These are phyloP conservation scores for Panagrolaimus sp. DNA, from an alignment of 1,140 invertebrate genomes.

Conservation along the genomic window DNA sequence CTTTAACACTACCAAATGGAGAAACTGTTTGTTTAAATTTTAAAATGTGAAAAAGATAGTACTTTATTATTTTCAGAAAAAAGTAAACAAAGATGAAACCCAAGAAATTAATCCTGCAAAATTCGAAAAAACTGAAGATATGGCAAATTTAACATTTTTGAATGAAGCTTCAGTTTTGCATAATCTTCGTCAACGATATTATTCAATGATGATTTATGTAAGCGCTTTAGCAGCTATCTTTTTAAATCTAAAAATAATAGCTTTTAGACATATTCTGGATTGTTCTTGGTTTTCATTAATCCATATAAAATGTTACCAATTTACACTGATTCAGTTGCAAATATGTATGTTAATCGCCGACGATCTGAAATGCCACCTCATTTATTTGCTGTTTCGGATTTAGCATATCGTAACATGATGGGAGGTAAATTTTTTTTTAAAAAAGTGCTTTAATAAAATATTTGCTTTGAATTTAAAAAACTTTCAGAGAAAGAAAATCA, in stretches of 20 bases:
- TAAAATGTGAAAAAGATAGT: constrained; percentile 31
- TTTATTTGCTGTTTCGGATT: constrained; percentile 99
- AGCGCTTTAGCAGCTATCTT: too few relatives aligned
- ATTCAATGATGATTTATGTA: constrained; percentile 57
- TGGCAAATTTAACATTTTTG: constrained; percentile 99
- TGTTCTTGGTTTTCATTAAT: constrained; percentile 99
- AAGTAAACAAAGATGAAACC: constrained; percentile 80
- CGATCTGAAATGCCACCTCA: constrained; percentile 99
- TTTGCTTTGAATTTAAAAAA: too few relatives aligned
- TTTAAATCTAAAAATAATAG: too few relatives aligned
- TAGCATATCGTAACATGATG: constrained; percentile 99
- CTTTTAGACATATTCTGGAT: constrained; percentile 91
- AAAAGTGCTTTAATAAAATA: too few relatives aligned
- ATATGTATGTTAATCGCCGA: constrained; percentile 90
- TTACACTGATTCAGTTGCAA: constrained; percentile 89
- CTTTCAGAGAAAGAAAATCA: constrained; percentile 81
- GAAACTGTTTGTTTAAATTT: constrained; percentile 63
- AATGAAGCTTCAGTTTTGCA: constrained; percentile 98
- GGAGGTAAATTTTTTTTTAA: constrained; percentile 67
- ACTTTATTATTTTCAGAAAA: constrained; percentile 57
- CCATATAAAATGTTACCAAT: constrained; percentile 99
- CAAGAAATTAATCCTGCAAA: constrained; percentile 94
- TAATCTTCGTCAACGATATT: constrained; percentile 83
- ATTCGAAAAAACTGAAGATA: constrained; percentile 96
- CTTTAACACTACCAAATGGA: constrained; percentile 73